phyloP scores from a whole-genome alignment of 2,888 invertebrate genomes.

The Cephus nigrinus region DNA sequence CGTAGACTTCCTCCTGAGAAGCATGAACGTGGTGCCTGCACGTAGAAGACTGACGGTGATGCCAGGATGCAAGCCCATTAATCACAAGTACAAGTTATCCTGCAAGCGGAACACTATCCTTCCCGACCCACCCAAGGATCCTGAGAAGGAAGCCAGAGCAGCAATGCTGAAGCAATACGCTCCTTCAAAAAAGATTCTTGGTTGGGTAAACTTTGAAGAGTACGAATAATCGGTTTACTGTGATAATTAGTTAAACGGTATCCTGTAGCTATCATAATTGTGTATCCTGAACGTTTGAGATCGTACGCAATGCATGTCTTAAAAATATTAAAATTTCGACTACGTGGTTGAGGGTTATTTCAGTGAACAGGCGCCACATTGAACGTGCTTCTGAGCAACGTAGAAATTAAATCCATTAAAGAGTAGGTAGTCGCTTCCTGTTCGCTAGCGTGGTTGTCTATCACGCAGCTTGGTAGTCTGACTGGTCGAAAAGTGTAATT shows the following conservation, averaged over 20 bases:
- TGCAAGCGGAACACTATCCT: constrained; percentile 43
- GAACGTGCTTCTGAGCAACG: neutral
- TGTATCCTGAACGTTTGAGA: neutral
- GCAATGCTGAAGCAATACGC: constrained; percentile 40
- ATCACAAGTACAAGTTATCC: constrained; percentile 38
- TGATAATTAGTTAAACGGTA: neutral
- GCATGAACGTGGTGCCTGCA: constrained; percentile 66
- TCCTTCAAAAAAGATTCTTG: constrained; percentile 37
- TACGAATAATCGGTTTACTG: constrained; percentile 33
- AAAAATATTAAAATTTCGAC: neutral
- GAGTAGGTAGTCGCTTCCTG: neutral
- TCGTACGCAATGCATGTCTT: neutral
- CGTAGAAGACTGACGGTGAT: constrained; percentile 67
- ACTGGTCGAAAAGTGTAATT: neutral
- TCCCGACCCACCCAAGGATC: constrained; percentile 34
- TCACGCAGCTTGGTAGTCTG: neutral
- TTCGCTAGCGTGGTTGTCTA: neutral
- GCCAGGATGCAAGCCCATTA: constrained; percentile 64
- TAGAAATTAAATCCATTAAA: neutral
- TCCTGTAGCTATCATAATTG: neutral
- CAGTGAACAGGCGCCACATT: neutral
- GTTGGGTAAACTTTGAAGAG: constrained; percentile 48
- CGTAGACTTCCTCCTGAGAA: constrained; percentile 64
- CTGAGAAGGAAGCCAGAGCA: constrained; percentile 34
- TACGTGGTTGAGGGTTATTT: neutral